phyloP scores from a whole-genome alignment of 2,797 vertebrate species.

The Huso huso region DNA sequence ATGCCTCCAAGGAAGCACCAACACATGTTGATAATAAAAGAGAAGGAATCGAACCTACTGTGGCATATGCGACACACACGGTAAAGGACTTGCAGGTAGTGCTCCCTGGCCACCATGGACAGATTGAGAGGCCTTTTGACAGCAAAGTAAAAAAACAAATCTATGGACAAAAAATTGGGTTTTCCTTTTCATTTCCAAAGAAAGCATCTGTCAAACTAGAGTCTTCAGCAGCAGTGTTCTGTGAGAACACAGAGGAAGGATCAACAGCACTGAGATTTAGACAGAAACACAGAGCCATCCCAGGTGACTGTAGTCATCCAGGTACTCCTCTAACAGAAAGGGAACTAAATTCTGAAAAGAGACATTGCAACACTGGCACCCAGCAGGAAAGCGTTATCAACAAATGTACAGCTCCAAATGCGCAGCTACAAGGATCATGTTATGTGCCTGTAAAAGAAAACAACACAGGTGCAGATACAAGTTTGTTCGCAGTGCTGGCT shows the following conservation, averaged over 20 bases:
- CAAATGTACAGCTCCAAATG: constrained; percentile 21
- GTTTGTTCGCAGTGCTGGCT: constrained; percentile 37
- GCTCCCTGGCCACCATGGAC: constrained; percentile 19
- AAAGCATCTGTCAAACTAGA: constrained; percentile 70
- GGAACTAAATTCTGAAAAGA: constrained; percentile 40
- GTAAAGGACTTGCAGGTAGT: too few species aligned
- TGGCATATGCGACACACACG: too few species aligned
- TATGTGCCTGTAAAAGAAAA: neutral
- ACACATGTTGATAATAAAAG: too few species aligned
- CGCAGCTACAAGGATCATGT: constrained; percentile 30
- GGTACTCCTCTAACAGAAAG: constrained; percentile 41
- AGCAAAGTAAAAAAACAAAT: constrained; percentile 49
- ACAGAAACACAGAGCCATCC: constrained; percentile 58
- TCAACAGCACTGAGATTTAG: constrained; percentile 41
- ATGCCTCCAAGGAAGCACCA: constrained; percentile 35
- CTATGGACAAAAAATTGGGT: constrained; percentile 60
- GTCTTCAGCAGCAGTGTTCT: constrained; percentile 75
- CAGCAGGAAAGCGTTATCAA: constrained; percentile 30
- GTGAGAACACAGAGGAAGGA: constrained; percentile 62
- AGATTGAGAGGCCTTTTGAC: constrained; percentile 24
- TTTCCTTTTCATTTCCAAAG: constrained; percentile 80
- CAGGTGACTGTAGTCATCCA: constrained; percentile 40
- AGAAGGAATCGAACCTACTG: too few species aligned
- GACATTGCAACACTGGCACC: constrained; percentile 22
- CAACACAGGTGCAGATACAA: constrained; percentile 21